Percentiles rank a stretch among this genome's conserved stretches.
These are phyloP conservation scores for Bradypus variegatus DNA, from an alignment of 2,797 vertebrate genomes.

Conservation along the genomic window DNA sequence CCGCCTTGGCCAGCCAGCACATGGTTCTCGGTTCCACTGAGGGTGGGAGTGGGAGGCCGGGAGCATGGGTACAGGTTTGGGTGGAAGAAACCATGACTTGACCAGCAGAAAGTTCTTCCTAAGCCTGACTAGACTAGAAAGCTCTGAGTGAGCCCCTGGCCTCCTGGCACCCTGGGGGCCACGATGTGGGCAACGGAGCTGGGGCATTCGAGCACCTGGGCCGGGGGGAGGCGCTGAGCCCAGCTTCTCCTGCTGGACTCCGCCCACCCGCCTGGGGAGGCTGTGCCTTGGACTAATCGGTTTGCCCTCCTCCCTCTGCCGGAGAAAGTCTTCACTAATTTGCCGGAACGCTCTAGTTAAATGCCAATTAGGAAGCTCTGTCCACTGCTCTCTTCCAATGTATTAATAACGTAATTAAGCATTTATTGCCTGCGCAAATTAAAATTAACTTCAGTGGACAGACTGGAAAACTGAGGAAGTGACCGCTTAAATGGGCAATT, in stretches of 20 bases:
- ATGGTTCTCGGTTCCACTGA: background rate
- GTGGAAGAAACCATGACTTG: background rate
- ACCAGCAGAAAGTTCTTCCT: background rate
- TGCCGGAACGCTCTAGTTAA: slow-evolving; percentile 75
- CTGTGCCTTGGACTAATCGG: slow-evolving; percentile 69
- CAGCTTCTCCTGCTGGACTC: slow-evolving; percentile 41
- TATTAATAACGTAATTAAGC: slow-evolving; percentile 80
- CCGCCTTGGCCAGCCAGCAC: background rate
- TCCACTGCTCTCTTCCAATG: slow-evolving; percentile 72
- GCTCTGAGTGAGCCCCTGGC: background rate
- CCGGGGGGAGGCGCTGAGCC: background rate
- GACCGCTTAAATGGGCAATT: slow-evolving; percentile 67
- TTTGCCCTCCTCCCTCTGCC: slow-evolving; percentile 56
- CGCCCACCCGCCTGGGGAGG: slow-evolving; percentile 47
- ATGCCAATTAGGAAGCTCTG: slow-evolving; percentile 74
- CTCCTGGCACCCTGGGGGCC: background rate
- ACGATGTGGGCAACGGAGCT: background rate
- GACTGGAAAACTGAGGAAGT: slow-evolving; percentile 68
- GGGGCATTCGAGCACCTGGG: background rate
- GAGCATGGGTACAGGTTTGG: background rate
- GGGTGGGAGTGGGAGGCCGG: background rate
- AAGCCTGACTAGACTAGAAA: background rate
- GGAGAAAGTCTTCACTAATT: slow-evolving; percentile 71
- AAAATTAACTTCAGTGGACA: slow-evolving; percentile 73
- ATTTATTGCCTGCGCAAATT: slow-evolving; percentile 74